Conservation (phyloP, 2,888 invertebrate species). For the Leptopilina syphax region DNA sequence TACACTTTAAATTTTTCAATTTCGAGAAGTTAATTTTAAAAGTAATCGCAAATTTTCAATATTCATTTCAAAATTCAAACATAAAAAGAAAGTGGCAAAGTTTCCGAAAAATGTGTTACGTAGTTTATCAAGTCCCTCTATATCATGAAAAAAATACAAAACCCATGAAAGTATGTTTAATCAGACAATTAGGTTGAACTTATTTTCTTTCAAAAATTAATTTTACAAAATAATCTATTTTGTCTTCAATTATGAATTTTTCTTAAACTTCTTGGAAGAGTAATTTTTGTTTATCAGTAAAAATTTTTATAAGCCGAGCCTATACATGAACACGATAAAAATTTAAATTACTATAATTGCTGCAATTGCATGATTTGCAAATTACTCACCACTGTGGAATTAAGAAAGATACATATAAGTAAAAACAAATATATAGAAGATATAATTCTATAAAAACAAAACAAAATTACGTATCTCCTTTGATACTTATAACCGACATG, state of each 20-base stretch:
- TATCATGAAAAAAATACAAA: constrained; percentile 68
- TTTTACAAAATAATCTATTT: background rate
- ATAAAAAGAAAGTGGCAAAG: constrained; percentile 57
- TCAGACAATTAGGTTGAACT: constrained; percentile 54
- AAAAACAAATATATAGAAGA: constrained; percentile 23
- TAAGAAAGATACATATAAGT: constrained; percentile 44
- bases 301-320: constrained; percentile 39
- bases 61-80: too few relatives aligned
- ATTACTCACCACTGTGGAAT: background rate
- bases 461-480: background rate
- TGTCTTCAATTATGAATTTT: too few relatives aligned
- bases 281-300: constrained; percentile 15
- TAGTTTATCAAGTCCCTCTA: constrained; percentile 70
- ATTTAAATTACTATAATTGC: too few relatives aligned
- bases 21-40: too few relatives aligned
- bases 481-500: background rate
- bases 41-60: too few relatives aligned
- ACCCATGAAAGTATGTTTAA: constrained; percentile 76
- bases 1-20: too few relatives aligned
- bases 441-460: constrained; percentile 6
- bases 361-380: background rate
- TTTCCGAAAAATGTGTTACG: constrained; percentile 60
- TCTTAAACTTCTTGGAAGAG: background rate
- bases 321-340: constrained; percentile 20
- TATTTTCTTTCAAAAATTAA: constrained; percentile 7